Conservation (phyloP, 2,888 invertebrate genomes). For the Smittia aterrima region DNA sequence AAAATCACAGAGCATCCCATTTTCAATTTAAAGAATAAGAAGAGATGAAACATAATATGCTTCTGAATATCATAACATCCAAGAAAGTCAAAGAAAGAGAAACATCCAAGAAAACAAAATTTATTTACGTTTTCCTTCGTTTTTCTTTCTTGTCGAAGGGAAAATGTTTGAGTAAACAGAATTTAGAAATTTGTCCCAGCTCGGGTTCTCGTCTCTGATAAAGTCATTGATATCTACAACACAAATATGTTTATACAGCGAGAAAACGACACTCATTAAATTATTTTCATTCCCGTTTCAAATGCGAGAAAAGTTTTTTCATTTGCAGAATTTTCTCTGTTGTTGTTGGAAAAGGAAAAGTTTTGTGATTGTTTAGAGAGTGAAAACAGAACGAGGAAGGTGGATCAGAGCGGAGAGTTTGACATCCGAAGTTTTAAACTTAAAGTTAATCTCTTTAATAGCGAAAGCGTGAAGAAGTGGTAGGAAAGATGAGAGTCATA, state of each 20-base stretch:
- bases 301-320: too few species aligned
- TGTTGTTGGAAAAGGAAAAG: neutral
- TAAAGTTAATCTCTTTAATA: neutral
- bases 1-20: too few species aligned
- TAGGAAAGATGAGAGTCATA: neutral
- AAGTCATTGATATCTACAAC: neutral
- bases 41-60: too few species aligned
- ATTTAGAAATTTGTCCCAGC: too few species aligned
- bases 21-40: too few species aligned
- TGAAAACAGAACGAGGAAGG: neutral
- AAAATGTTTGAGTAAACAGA: too few species aligned
- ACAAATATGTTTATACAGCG: neutral
- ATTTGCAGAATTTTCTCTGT: too few species aligned
- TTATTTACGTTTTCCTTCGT: neutral
- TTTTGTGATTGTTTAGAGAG: neutral
- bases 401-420: neutral
- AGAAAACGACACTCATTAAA: neutral
- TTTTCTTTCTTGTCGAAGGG: neutral
- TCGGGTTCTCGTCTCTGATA: neutral
- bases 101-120: neutral
- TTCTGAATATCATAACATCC: neutral
- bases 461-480: conserved; percentile 4
- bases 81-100: neutral
- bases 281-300: neutral
- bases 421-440: neutral